phyloP scores from a whole-genome alignment of 1,140 invertebrate species.

The Carposina sasakii region DNA sequence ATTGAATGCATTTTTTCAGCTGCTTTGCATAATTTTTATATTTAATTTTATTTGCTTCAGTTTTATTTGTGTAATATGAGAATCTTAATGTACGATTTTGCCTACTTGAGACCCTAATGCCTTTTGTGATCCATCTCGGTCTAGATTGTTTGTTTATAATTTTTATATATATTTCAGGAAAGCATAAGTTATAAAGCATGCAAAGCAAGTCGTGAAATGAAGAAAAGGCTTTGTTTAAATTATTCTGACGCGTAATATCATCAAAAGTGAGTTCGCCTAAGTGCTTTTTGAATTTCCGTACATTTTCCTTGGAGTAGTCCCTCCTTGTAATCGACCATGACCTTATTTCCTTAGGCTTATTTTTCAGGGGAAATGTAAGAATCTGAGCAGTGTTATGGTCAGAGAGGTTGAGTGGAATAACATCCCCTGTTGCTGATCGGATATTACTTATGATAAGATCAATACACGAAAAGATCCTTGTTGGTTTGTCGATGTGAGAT shows the following conservation, averaged over 20 bases:
- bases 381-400: constrained; percentile 1
- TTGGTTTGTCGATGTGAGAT: neutral
- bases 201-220: no score
- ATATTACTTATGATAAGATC: constrained; percentile 5
- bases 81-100: constrained; percentile 4
- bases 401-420: neutral
- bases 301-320: neutral
- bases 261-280: no score
- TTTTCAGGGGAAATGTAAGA: neutral
- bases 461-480: neutral
- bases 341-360: neutral
- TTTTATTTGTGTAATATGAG: neutral
- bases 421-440: neutral
- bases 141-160: neutral
- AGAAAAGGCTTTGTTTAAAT: no score
- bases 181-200: neutral
- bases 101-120: constrained; percentile 1
- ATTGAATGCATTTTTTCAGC: neutral
- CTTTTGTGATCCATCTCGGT: constrained; percentile 3
- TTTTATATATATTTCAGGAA: neutral
- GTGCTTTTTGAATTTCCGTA: neutral
- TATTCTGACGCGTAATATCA: no score
- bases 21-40: constrained; percentile 6
- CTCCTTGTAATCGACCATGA: neutral
- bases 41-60: neutral